Conservation (phyloP, 2,797 vertebrate species). For the Brotula barbata region DNA sequence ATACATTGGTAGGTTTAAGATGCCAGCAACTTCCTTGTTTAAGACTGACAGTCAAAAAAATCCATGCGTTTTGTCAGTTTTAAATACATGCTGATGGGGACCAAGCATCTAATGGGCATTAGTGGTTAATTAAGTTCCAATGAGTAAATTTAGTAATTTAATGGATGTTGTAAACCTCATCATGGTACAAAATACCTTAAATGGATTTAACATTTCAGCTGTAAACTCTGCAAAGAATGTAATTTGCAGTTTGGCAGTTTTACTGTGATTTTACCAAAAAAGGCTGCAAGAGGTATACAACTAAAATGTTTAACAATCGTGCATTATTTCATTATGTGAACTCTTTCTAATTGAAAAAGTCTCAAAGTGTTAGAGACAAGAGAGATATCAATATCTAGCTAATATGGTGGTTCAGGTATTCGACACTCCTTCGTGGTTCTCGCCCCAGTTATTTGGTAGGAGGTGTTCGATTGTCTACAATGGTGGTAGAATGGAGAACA, state of each 20-base stretch:
- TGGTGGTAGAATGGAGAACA: conserved; percentile 53
- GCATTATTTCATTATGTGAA: conserved; percentile 33
- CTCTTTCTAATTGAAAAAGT: conserved; percentile 49
- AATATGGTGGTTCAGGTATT: conserved; percentile 64
- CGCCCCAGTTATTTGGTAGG: conserved; percentile 60
- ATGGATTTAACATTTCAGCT: conserved; percentile 52
- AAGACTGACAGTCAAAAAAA: conserved; percentile 8
- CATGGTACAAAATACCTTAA: conserved; percentile 54
- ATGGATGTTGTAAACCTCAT: conserved; percentile 54
- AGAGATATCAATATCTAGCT: conserved; percentile 47
- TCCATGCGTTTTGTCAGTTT: conserved; percentile 39
- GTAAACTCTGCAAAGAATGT: conserved; percentile 72
- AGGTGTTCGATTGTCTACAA: conserved; percentile 74
- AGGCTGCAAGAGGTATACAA: conserved; percentile 38
- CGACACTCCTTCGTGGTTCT: conserved; percentile 54
- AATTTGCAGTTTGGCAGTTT: conserved; percentile 69
- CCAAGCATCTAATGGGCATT: conserved; percentile 25
- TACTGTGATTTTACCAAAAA: conserved; percentile 49
- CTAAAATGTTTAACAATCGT: conserved; percentile 48
- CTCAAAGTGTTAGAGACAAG: conserved; percentile 52
- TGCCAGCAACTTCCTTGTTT: conserved; percentile 1
- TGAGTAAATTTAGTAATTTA: conserved; percentile 10
- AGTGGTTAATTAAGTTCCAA: conserved; percentile 30
- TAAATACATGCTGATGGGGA: conserved; percentile 42
- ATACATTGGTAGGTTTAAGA: conserved; percentile 14